phyloP scores from a whole-genome alignment of 1,140 invertebrate genomes.

The Muscidifurax raptorellus region DNA sequence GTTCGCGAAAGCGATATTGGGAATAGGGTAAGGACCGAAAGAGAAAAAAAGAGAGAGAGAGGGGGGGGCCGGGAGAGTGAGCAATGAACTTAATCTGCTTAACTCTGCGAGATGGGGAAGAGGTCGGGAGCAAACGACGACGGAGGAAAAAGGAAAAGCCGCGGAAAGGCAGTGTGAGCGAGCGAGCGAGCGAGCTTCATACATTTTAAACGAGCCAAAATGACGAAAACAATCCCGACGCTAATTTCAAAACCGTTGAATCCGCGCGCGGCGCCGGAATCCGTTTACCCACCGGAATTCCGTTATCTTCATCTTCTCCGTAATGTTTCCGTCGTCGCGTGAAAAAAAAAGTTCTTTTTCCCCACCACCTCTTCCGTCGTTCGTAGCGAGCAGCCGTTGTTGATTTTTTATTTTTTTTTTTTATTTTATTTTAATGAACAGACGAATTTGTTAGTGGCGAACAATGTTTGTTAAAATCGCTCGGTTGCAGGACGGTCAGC shows the following conservation, averaged over 20 bases:
- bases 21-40: background rate
- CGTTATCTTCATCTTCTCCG: constrained; percentile 41
- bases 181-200: constrained; percentile 38
- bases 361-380: background rate
- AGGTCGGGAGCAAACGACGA: background rate
- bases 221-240: constrained; percentile 56
- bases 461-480: constrained; percentile 37
- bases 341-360: constrained; percentile 13
- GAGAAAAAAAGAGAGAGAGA: background rate
- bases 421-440: background rate
- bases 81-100: constrained; percentile 52
- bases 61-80: constrained; percentile 23
- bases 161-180: background rate
- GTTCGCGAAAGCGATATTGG: constrained; percentile 14
- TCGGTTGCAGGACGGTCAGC: constrained; percentile 6
- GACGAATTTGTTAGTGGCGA: constrained; percentile 36
- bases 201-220: constrained; percentile 56
- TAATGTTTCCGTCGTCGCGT: constrained; percentile 23
- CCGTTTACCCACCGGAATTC: constrained; percentile 49
- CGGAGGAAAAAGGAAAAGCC: background rate
- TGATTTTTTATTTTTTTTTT: background rate
- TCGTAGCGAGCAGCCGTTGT: background rate
- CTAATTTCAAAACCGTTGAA: constrained; percentile 56
- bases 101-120: constrained; percentile 15
- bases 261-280: constrained; percentile 45